A percentile compares a stretch with the other conserved stretches of the same genome.
phyloP scores from a whole-genome alignment of 30 jellyfish, hydroid and myxozoan species.

The Mastigias papua region DNA sequence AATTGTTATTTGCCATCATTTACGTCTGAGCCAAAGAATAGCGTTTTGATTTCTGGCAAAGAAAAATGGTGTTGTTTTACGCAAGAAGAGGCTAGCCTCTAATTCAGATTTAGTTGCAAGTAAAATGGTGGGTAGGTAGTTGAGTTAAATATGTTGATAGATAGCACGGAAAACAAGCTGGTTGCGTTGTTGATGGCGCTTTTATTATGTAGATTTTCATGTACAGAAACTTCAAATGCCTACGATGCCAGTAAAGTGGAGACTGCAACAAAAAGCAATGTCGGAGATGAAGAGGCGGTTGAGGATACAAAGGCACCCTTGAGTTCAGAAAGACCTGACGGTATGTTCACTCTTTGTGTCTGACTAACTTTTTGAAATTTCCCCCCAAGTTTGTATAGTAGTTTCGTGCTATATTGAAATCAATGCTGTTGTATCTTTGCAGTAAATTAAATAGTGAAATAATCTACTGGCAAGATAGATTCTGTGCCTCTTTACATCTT shows the following conservation, averaged over 20 bases:
- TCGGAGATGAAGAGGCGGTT: background rate
- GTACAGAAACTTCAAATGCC: background rate
- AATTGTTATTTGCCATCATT: too few species aligned
- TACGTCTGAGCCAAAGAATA: too few species aligned
- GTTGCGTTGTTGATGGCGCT: background rate
- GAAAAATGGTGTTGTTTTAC: background rate
- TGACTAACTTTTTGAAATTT: too few species aligned
- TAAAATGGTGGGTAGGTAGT: background rate
- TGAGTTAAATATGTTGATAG: background rate
- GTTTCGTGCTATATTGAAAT: too few species aligned
- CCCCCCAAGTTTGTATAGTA: too few species aligned
- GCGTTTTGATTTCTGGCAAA: too few species aligned
- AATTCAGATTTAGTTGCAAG: background rate
- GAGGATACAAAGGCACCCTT: background rate
- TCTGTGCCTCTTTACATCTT: too few species aligned
- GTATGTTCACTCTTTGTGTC: background rate
- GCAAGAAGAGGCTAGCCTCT: background rate
- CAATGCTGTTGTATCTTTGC: too few species aligned
- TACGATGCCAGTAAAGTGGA: background rate
- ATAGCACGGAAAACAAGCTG: background rate
- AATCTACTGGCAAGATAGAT: too few species aligned
- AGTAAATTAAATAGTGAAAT: too few species aligned
- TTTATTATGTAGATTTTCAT: background rate
- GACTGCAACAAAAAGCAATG: background rate
- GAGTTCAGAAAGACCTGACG: background rate